phyloP scores from a whole-genome alignment of 2,797 vertebrate genomes.

The Amblyraja radiata region DNA sequence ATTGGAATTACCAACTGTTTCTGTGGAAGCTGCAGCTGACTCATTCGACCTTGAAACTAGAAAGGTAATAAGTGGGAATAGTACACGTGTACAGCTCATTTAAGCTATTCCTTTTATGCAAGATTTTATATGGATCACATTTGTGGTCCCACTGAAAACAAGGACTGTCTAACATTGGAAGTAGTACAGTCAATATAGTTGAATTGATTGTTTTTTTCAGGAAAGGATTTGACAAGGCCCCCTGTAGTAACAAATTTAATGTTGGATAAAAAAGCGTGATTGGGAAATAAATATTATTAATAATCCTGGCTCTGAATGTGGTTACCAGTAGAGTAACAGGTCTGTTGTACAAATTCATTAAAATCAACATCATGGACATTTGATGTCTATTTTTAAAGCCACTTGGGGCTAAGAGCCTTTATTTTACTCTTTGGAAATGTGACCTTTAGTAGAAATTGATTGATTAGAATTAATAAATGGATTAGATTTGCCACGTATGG shows the following conservation, averaged over 20 bases:
- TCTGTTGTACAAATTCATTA: too few relatives aligned
- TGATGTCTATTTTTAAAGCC: not conserved
- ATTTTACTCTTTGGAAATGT: not conserved
- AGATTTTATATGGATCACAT: not conserved
- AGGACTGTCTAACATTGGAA: not conserved
- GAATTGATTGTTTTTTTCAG: not conserved
- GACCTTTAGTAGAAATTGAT: not conserved
- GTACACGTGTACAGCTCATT: not conserved
- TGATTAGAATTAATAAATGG: not conserved
- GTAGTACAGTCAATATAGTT: not conserved
- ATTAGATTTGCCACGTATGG: not conserved
- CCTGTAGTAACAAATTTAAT: not conserved
- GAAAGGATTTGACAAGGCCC: not conserved
- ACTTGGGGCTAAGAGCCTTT: not conserved
- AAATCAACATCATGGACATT: not conserved
- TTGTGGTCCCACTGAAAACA: too few relatives aligned
- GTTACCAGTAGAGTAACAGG: too few relatives aligned
- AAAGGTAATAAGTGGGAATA: conserved; percentile 53
- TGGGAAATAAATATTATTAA: not conserved
- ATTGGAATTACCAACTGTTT: not conserved
- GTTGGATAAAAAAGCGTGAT: not conserved
- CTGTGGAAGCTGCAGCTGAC: not conserved
- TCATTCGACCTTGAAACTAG: conserved; percentile 10
- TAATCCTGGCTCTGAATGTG: not conserved
- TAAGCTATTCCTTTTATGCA: not conserved